Conservation (phyloP, 2,113 vertebrate species). For the Marmota flaviventris region DNA sequence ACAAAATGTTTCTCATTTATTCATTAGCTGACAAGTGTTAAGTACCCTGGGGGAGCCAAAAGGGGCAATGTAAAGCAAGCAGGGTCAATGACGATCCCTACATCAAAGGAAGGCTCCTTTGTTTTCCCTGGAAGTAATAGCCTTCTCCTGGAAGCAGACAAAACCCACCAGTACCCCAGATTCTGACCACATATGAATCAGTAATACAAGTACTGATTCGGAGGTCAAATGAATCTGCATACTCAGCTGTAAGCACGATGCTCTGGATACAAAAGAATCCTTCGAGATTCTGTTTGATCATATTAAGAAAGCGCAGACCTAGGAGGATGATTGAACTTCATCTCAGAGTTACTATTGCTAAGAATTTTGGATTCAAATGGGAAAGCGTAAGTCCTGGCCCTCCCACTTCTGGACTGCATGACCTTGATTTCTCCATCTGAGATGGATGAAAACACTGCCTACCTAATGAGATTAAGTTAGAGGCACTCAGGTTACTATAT, state of each 20-base stretch:
- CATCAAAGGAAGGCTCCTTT: neutral
- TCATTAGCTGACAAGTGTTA: constrained; percentile 17
- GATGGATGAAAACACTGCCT: neutral
- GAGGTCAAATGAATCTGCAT: neutral
- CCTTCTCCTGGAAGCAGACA: neutral
- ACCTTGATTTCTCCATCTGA: neutral
- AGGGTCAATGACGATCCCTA: neutral
- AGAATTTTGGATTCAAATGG: neutral
- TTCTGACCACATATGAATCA: neutral
- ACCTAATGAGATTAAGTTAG: neutral
- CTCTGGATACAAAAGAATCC: neutral
- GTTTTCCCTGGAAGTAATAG: neutral
- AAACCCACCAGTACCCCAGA: neutral
- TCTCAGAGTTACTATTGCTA: neutral
- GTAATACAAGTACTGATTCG: no score
- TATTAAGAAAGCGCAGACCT: neutral
- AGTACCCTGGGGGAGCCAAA: neutral
- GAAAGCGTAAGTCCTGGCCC: neutral
- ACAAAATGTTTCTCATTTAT: neutral
- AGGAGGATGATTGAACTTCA: neutral
- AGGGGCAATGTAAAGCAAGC: neutral
- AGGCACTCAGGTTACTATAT: neutral
- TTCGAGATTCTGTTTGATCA: neutral
- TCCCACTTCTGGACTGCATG: neutral
- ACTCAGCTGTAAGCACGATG: neutral